Evolutionary conservation across 2,888 invertebrate species (phyloP), one percentile per base, ranked within the genome.

Genomic region (Gastracanthus pulcherrimus): DNA sequence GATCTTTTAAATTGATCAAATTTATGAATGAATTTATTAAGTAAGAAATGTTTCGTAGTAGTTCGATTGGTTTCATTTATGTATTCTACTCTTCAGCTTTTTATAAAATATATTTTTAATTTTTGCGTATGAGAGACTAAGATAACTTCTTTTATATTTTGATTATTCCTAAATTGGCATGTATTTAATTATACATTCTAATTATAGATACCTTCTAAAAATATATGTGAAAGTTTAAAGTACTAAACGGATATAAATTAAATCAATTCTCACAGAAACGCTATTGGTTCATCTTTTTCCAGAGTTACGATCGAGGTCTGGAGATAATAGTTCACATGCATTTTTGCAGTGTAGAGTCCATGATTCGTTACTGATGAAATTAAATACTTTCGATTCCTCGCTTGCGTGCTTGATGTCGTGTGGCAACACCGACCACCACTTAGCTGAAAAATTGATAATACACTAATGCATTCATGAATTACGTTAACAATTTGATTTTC

Each of bases 341-440:
- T 82, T 78, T 1, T 80, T 13, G 82, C 90, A 90, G 11, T 77
- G 84, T 31, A 84, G 69, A 4, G 84, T 72, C 60, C 82, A 78
- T 6, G 70, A 31, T 16, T 70, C 41, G 45, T 83, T 71, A 1
- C 11, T 36, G 3, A 29, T 58, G 11, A 71, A n/a, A 4, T 80
- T 9, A 2, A 79, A 77, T 29, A 23, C 72, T 70, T 55, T 60
- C 7, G 76, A 55, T 1, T 80, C 78, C 1, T 83, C 66, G 9
- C 67, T 75, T 3, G 62, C 31, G n/a, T 78, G 58, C 2, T 83
- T 29, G 4, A 86, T 79, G 3, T 87, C 83, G 34, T 87, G 79
- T 0, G 89, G 92, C 34, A 93, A 91, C 82, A 93, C 92, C 1
- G 88, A 89, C 85, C 92, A 92, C 88, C 93, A 93, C 85, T 92